Percentiles rank a stretch among this genome's conserved stretches.
Evolutionary conservation across 2,113 vertebrate species (phyloP).

Genomic region (Zosterops pallidus): DNA sequence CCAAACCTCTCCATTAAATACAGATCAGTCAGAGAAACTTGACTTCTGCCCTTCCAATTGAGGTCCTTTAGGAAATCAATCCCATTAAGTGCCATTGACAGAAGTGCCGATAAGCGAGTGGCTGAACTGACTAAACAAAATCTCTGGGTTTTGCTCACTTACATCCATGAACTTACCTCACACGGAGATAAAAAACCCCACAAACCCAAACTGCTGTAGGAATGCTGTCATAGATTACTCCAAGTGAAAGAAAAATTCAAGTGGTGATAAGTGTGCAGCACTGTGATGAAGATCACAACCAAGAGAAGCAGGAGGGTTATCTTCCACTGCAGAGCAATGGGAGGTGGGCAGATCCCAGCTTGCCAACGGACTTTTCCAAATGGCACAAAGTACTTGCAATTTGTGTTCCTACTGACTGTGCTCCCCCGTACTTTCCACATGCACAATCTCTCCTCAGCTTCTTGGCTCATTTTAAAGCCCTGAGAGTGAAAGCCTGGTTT

Average conservation of each 20-base stretch:
- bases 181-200: background rate
- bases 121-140: background rate
- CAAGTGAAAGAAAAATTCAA: background rate
- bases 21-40: background rate
- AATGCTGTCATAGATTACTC: rapidly evolving
- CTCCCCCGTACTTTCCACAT: background rate
- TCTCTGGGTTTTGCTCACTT: background rate
- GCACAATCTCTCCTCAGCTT: background rate
- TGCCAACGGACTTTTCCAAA: background rate
- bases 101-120: background rate
- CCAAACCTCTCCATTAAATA: background rate
- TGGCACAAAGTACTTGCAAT: background rate
- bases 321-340: background rate
- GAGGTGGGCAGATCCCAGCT: background rate
- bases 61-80: background rate
- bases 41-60: background rate
- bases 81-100: background rate
- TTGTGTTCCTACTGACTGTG: background rate
- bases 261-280: background rate
- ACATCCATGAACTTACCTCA: background rate
- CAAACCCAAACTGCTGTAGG: background rate
- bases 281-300: background rate
- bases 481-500: background rate
- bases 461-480: background rate
- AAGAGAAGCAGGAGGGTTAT: background rate